A percentile compares a stretch with the other conserved stretches of the same genome.
These are phyloP conservation scores for Triplophysa bombifrons DNA, from an alignment of 2,797 vertebrate species.

Conservation along the genomic window DNA sequence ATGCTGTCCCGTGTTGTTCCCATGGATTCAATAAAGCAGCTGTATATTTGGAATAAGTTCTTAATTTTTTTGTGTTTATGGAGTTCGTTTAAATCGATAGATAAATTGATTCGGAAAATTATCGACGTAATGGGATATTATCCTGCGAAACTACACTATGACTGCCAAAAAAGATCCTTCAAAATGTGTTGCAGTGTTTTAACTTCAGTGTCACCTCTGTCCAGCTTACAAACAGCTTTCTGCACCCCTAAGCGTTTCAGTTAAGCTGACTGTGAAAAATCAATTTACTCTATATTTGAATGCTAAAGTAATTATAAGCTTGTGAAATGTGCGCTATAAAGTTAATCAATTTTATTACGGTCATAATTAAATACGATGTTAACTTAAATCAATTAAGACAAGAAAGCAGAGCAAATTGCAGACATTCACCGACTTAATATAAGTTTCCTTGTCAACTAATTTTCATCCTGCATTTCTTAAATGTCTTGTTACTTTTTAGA, in stretches of 20 bases:
- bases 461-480: too few species aligned
- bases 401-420: neutral
- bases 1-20: slow-evolving; percentile 58
- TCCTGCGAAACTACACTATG: too few species aligned
- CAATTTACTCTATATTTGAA: slow-evolving; percentile 40
- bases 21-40: slow-evolving; percentile 66
- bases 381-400: slow-evolving; percentile 16
- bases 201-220: slow-evolving; percentile 5
- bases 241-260: slow-evolving; percentile 35
- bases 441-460: too few species aligned
- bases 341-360: neutral
- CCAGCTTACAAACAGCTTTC: slow-evolving; percentile 25
- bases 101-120: too few species aligned
- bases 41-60: slow-evolving; percentile 33
- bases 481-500: too few species aligned
- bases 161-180: too few species aligned
- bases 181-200: neutral
- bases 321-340: slow-evolving; percentile 10
- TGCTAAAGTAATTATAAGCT: slow-evolving; percentile 33
- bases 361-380: slow-evolving; percentile 33
- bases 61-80: neutral
- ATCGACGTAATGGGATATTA: too few species aligned
- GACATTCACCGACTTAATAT: neutral
- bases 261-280: slow-evolving; percentile 43
- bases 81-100: neutral